Percentiles rank a stretch among this genome's conserved stretches.
Conservation (phyloP, 2,797 vertebrate species). For the Artibeus jamaicensis region DNA sequence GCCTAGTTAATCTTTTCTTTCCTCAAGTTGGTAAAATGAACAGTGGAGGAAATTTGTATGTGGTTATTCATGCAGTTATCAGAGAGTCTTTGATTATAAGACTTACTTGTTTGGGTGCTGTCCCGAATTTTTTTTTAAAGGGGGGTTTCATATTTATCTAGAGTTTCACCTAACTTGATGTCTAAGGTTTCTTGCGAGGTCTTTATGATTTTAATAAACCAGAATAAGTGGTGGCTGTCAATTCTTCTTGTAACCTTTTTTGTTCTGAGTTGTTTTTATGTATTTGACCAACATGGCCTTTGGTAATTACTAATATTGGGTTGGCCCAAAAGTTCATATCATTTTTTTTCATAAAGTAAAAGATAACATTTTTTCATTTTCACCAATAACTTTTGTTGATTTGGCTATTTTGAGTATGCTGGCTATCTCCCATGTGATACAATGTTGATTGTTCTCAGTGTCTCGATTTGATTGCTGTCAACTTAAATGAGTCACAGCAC, state of each 20-base stretch:
- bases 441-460: neutral
- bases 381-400: neutral
- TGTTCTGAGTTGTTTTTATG: neutral
- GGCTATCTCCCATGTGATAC: neutral
- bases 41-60: neutral
- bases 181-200: slow-evolving; percentile 13
- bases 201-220: slow-evolving; percentile 33
- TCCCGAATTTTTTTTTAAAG: neutral
- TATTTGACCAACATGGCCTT: neutral
- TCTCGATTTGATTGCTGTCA: neutral
- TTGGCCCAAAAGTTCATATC: neutral
- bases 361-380: neutral
- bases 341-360: neutral
- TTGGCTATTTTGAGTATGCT: neutral
- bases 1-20: neutral
- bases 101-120: neutral
- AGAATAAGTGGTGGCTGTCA: neutral
- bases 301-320: slow-evolving; percentile 7
- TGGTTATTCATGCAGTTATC: neutral
- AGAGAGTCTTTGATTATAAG: slow-evolving; percentile 12
- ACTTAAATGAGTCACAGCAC: neutral
- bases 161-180: slow-evolving; percentile 14
- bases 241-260: neutral
- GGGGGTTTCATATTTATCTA: neutral
- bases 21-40: neutral